Conservation (phyloP, 2,797 vertebrate species). For the Eulemur rubriventer region DNA sequence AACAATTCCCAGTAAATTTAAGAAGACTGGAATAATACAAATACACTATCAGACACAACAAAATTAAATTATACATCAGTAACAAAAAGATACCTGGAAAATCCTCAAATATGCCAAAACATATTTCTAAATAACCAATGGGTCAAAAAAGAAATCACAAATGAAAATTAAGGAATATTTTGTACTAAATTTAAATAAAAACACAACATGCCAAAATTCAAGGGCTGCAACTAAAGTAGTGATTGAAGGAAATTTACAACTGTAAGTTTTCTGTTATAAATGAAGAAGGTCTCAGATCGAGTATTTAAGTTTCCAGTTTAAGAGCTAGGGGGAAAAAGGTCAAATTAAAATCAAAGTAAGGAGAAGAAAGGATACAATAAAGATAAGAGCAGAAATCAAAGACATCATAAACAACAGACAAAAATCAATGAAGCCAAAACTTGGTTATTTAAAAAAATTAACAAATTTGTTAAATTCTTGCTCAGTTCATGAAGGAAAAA, state of each 20-base stretch:
- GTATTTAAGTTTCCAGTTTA: neutral
- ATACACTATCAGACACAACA: neutral
- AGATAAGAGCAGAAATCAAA: neutral
- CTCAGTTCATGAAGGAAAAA: neutral
- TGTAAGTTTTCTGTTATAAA: neutral
- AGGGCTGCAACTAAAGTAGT: neutral
- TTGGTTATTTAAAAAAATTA: neutral
- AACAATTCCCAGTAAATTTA: neutral
- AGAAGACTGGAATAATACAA: neutral
- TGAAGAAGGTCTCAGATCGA: neutral
- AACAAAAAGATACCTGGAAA: neutral
- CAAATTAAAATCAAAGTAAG: neutral
- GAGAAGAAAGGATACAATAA: neutral
- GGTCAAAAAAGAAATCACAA: neutral
- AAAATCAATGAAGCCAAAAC: neutral
- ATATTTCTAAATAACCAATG: slow-evolving; percentile 27
- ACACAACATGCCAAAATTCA: neutral
- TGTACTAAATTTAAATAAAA: neutral
- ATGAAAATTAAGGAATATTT: neutral
- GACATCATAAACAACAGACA: neutral
- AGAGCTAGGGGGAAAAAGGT: neutral
- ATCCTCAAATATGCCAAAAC: neutral
- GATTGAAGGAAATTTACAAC: neutral
- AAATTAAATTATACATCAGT: neutral
- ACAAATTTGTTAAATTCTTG: neutral